Evolutionary conservation across 1,140 invertebrate species (phyloP), one percentile per base, ranked within the genome.

Genomic region (Thereuonema tuberculata): DNA sequence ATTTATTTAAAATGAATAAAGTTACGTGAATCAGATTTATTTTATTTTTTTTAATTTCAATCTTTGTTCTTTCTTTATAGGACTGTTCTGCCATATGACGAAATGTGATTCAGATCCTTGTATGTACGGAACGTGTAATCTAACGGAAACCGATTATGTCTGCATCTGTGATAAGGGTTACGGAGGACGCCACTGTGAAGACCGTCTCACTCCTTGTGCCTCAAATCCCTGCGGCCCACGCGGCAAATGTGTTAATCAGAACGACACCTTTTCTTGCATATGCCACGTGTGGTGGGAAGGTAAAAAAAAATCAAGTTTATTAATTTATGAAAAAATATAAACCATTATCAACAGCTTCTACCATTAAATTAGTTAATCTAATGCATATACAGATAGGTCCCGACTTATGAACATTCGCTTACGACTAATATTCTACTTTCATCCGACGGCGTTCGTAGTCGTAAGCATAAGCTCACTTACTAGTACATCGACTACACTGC

Each of bases 241-340:
- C 29, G 85, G 85, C 5, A 77, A 78, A 43, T 88, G 85, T 68
- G 71, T 79, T 1, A 81, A 83, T 66, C 69, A 76, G 37, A 79
- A 80, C 61, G 78, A 78, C 14, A 74, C 74, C 0, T 86, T 84
- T 66, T 71, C 78, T 29, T 88, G 85, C 66, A 65, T 74, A 55
- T 87, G 85, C 68, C 81, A 84, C 67, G 82, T 83, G 0, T 86
- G 84, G 73, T 84, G 81, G 81, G 80, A 82, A 72, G 83, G 83
- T 78, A 63, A 65, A 67, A 61, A n/a, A 25, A 2, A n/a, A n/a
- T 26, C 25, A 2, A 37, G 9, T 15, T 21, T 20, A 29, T n/a
- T n/a, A n/a, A n/a, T n/a, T n/a, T n/a, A n/a, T n/a, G n/a, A n/a
- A n/a, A n/a, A n/a, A n/a, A n/a, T n/a, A n/a, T n/a, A n/a, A n/a